Evolutionary conservation across 2,888 invertebrate species (phyloP).

Genomic region (Beris chalybata): DNA sequence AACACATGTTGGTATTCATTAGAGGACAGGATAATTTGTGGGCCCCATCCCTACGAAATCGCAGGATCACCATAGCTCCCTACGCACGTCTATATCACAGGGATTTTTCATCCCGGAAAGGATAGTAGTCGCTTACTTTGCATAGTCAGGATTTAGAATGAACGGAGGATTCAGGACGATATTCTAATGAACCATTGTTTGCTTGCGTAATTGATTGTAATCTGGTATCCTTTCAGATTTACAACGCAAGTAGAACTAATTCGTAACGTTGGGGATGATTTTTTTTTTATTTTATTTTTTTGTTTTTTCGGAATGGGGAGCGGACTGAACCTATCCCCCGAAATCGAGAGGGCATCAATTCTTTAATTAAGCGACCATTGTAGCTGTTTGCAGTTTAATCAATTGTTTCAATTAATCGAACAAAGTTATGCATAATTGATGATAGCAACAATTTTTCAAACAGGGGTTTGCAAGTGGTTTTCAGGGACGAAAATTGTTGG

Average conservation of each 20-base stretch:
- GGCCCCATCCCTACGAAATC: neutral
- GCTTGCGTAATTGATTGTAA: slow-evolving; percentile 55
- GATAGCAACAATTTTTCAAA: neutral
- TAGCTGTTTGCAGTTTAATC: slow-evolving; percentile 30
- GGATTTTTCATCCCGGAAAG: too few species aligned
- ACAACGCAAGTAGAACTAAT: slow-evolving; percentile 1
- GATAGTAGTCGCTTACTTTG: neutral
- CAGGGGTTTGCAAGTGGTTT: too few species aligned
- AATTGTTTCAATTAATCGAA: slow-evolving; percentile 30
- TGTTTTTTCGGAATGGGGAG: neutral
- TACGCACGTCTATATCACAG: too few species aligned
- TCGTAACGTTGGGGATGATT: neutral
- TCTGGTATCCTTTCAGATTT: slow-evolving; percentile 45
- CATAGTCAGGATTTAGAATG: slow-evolving; percentile 6
- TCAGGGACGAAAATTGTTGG: too few species aligned
- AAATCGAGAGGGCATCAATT: slow-evolving; percentile 1
- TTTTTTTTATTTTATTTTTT: neutral
- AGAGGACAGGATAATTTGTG: slow-evolving; percentile 29
- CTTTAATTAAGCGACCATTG: slow-evolving; percentile 38
- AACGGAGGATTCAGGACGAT: slow-evolving; percentile 32
- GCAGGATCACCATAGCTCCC: too few species aligned
- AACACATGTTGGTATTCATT: slow-evolving; percentile 35
- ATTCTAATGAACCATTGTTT: slow-evolving; percentile 44
- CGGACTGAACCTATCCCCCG: neutral
- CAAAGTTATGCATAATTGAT: slow-evolving; percentile 26